Evolutionary conservation across 1,140 invertebrate species (phyloP), one percentile per base, ranked within the genome.

Genomic region (Nephotettix cincticeps): DNA sequence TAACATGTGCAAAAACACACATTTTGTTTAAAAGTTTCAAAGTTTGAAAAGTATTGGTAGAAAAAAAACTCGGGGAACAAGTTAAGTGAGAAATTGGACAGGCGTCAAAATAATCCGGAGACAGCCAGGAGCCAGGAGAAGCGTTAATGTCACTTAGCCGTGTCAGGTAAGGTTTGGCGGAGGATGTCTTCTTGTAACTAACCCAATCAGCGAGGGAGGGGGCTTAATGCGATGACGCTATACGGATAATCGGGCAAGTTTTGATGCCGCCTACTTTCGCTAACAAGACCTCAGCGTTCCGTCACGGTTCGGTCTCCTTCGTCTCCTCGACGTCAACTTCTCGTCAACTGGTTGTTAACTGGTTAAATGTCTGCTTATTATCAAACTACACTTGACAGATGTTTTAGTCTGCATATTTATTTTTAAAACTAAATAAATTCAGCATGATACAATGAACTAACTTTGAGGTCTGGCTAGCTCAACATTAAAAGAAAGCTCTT

Each of bases 211-310:
- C 6, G 13, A 4, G 13, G 6, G 4, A 11, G 4, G 4, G 9
- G 9, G 9, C 11, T 14, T 54, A 54, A 54, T 54, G 47, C 23
- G 47, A 54, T 54, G 47, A 54, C 47, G 47, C 47, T 21, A 40
- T 40, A 40, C 36, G 36, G 36, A 40, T 17, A 40, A 40, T 40
- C 36, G 17, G 36, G 36, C 36, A 40, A 40, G 47, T 54, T 54
- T 11, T 54, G 47, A 54, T 54, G 13, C 47, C 47, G 23, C 47
- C 47, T 54, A 54, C 47, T 54, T 54, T 11, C 47, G 9, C 47
- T 54, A 54, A 54, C 47, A 54, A 54, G 47, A 54, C 47, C 47
- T 54, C 47, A 54, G 11, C 23, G 9, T 54, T n/a, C n/a, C n/a
- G n/a, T n/a, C n/a, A n/a, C n/a, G n/a, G n/a, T n/a, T n/a, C n/a